Base-by-base conservation (phyloP, 2,113 vertebrate genomes). In the Thamnaconus septentrionalis region DNA sequence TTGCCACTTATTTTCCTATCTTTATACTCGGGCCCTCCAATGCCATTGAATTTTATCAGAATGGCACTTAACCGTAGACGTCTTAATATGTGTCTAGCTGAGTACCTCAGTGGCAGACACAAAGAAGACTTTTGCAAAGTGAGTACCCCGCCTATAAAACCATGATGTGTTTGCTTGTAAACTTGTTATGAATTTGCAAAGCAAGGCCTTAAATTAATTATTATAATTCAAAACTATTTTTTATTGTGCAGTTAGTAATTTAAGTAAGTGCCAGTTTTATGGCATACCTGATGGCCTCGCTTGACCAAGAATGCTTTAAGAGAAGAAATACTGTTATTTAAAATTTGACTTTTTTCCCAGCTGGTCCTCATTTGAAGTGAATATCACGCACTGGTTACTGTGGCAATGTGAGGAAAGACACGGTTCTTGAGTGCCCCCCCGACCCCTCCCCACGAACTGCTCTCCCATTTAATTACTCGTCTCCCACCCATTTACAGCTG, bases 401-500 rank as follows among this genome's bases (percentile, higher is more conserved):
- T 41, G 41, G 31, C 5, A 3, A 10, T 40, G 5, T 51, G 73
- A 73, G 65, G 63, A 61, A 57, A 47, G 57, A 70, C 51, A 5
- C 41, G 39, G 50, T 39, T 73, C 62, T 55, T 9, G n/a, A 56
- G 63, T 18, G 8, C n/a, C 39, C 5, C 9, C 52, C 18, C 64
- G 51, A 56, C 3, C 2, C 48, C 7, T 69, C 43, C 39, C 51
- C 67, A 76, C 72, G 18, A 31, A 73, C 39, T 64, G 56, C 62
- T 9, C 42, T 46, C 66, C 53, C 55, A 11, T 58, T 79, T n/a
- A 5, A 12, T 62, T 79, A 51, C 61, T 62, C 64, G 66, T 65
- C 49, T 61, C 7, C 42, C 42, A 10, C 55, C 59, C 50, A 48
- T 76, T 80, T 74, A 56, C 62, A 73, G 77, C 67, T 78, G 78